Conservation (phyloP, 2,113 vertebrate genomes). For the Prietella phreatophila region DNA sequence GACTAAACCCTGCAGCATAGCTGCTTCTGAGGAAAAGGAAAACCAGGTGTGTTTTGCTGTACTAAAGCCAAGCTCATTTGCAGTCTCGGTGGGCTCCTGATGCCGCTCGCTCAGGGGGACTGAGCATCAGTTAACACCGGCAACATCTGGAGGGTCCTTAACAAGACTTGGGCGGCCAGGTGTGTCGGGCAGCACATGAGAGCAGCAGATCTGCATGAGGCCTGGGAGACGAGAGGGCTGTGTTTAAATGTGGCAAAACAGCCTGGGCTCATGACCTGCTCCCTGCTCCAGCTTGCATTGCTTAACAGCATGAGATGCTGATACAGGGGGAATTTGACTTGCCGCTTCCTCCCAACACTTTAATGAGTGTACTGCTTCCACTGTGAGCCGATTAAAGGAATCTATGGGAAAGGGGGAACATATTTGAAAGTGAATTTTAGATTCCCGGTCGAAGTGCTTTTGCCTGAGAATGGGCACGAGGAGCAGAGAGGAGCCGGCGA, state of each 20-base stretch:
- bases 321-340: conserved; percentile 66
- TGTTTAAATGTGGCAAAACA: conserved; percentile 29
- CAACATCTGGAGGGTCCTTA: conserved; percentile 59
- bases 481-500: conserved; percentile 61
- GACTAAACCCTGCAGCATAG: neutral
- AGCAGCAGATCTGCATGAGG: conserved; percentile 54
- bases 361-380: conserved; percentile 71
- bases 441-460: conserved; percentile 74
- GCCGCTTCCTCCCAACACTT: conserved; percentile 57
- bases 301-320: conserved; percentile 68
- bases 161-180: conserved; percentile 43
- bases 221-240: conserved; percentile 12
- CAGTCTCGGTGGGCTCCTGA: conserved; percentile 10
- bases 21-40: conserved; percentile 14
- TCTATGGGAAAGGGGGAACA: conserved; percentile 64
- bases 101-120: conserved; percentile 41
- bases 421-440: conserved; percentile 85
- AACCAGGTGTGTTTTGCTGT: conserved; percentile 43
- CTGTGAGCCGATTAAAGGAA: conserved; percentile 72
- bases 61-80: conserved; percentile 20
- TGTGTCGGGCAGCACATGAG: conserved; percentile 61
- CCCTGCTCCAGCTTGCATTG: conserved; percentile 49
- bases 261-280: conserved; percentile 33
- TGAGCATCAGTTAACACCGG: conserved; percentile 30
- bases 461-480: conserved; percentile 64